phyloP scores from a whole-genome alignment of 2,888 invertebrate genomes.

The Cantharis flavilabris region DNA sequence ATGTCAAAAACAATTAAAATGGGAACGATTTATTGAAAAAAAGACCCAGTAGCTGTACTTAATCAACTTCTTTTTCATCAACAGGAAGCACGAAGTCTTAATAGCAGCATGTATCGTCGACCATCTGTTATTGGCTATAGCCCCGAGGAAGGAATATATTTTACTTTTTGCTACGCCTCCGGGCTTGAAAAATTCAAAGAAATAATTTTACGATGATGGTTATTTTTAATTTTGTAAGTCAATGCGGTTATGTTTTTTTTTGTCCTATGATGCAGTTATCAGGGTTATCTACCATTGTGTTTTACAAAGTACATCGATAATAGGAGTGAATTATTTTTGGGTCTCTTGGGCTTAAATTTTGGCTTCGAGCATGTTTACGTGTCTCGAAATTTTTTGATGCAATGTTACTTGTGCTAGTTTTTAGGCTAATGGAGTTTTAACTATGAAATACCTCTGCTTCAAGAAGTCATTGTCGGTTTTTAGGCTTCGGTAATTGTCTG shows the following conservation, averaged over 20 bases:
- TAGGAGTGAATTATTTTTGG: not conserved
- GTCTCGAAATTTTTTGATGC: not conserved
- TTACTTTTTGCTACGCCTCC: not conserved
- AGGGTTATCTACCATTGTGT: not conserved
- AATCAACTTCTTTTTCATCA: constrained; percentile 1
- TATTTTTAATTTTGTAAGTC: not conserved
- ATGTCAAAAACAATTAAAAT: not conserved
- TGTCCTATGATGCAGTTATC: not conserved
- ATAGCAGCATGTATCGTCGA: not conserved
- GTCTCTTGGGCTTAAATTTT: not conserved
- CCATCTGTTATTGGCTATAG: not conserved
- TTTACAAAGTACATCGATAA: not conserved
- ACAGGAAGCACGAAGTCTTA: not conserved
- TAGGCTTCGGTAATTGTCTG: not conserved
- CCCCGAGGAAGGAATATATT: not conserved
- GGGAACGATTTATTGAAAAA: not conserved
- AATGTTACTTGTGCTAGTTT: not conserved
- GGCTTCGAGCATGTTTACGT: not conserved
- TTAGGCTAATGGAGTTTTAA: not conserved
- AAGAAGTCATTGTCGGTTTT: not conserved
- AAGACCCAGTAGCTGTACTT: not conserved
- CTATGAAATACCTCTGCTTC: not conserved
- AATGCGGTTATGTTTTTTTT: not conserved
- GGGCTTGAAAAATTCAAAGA: not conserved
- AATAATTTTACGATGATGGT: not conserved